Conservation (phyloP, 2,888 invertebrate species). For the Teleogryllus oceanicus region DNA sequence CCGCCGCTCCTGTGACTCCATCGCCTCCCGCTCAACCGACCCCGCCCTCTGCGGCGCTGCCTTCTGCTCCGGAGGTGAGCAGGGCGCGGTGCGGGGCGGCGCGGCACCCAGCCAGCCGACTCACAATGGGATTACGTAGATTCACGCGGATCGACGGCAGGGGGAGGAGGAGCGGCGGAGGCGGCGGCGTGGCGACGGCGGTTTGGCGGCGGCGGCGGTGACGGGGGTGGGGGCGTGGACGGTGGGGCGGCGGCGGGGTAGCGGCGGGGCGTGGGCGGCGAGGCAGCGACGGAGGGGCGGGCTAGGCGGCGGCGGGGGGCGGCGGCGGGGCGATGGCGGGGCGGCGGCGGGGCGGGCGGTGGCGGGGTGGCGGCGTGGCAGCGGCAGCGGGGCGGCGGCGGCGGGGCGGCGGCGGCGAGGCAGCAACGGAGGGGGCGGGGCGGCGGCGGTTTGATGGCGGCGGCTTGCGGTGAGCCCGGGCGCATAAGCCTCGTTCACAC, state of each 20-base stretch:
- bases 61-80: not conserved
- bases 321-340: not conserved
- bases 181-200: not conserved
- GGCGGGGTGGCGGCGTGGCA: not conserved
- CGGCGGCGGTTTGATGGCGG: not conserved
- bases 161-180: not conserved
- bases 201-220: not conserved
- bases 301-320: not conserved
- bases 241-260: not conserved
- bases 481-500: slow-evolving; percentile 18
- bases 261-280: not conserved
- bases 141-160: not conserved
- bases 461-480: slow-evolving; percentile 9
- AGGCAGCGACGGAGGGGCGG: not conserved
- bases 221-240: not conserved
- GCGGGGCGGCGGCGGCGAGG: not conserved
- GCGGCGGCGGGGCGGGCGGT: not conserved
- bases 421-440: not conserved
- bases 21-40: too few relatives aligned
- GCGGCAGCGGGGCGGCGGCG: not conserved
- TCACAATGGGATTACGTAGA: slow-evolving; percentile 9
- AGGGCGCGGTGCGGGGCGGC: not conserved
- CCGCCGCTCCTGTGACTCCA: too few relatives aligned
- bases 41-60: too few relatives aligned
- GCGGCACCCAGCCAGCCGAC: not conserved